Evolutionary conservation across 2,113 vertebrate genomes (phyloP).

Genomic region (Peromyscus polionotus): DNA sequence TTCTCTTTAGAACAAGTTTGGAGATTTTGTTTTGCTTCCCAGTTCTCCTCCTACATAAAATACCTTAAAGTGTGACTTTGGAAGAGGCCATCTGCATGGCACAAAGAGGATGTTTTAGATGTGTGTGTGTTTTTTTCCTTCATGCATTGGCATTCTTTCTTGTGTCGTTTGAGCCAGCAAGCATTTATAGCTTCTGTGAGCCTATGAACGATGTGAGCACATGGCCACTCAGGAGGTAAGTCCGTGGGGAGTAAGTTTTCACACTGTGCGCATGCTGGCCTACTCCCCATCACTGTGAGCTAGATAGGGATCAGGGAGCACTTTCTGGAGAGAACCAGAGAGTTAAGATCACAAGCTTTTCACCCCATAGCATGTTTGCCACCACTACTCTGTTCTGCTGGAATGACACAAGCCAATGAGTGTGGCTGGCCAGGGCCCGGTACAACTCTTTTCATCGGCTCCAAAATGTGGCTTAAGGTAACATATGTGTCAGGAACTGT

Average conservation of each 20-base stretch:
- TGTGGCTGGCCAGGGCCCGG: not conserved
- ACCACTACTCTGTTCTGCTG: not conserved
- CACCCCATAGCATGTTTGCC: not conserved
- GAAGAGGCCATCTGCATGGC: conserved; percentile 34
- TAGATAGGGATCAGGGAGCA: not conserved
- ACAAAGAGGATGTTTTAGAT: conserved; percentile 28
- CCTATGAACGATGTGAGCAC: rapidly evolving
- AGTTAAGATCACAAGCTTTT: not conserved
- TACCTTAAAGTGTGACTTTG: conserved; percentile 37
- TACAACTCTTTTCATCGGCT: not conserved
- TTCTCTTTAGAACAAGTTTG: conserved; percentile 39
- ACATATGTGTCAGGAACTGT: conserved; percentile 8
- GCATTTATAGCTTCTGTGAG: not conserved
- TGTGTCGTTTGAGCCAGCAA: not conserved
- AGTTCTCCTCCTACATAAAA: conserved; percentile 67
- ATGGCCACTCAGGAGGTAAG: not conserved
- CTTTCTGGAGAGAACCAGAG: not conserved
- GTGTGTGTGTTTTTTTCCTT: not conserved
- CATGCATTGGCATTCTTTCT: conserved; percentile 39
- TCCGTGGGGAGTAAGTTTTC: not conserved
- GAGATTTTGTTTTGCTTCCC: conserved; percentile 46
- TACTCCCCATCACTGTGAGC: not conserved
- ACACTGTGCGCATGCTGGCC: not conserved
- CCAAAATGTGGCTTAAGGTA: not conserved
- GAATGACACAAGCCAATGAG: not conserved